Evolutionary conservation across 2,113 vertebrate species (phyloP).

Genomic region (Pseudorasbora parva): DNA sequence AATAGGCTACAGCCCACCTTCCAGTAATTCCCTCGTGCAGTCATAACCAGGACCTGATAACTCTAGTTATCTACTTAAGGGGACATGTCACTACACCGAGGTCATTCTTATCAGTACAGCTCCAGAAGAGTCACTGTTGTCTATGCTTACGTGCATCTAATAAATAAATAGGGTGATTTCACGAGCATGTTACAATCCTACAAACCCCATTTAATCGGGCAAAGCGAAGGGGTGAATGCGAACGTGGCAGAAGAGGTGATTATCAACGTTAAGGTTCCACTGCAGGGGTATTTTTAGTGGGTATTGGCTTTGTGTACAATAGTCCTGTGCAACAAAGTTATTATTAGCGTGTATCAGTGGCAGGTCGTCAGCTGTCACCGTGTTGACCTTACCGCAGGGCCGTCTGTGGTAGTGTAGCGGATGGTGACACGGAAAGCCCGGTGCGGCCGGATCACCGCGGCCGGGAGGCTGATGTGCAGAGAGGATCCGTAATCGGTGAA

Average conservation of each 20-base stretch:
- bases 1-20: neutral
- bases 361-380: conserved; percentile 47
- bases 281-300: neutral
- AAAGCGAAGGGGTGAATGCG: neutral
- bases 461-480: conserved; percentile 84
- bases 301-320: conserved; percentile 20
- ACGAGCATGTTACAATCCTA: neutral
- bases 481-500: conserved; percentile 92
- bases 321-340: conserved; percentile 38
- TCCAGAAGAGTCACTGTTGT: neutral
- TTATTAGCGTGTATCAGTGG: conserved; percentile 48
- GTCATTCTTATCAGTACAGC: conserved; percentile 15
- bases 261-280: neutral
- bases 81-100: conserved; percentile 21
- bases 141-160: too few relatives aligned
- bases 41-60: neutral
- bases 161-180: neutral
- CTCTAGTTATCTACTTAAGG: neutral
- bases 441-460: conserved; percentile 70
- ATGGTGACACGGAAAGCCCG: conserved; percentile 86
- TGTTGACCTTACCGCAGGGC: conserved; percentile 85
- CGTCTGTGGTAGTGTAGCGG: conserved; percentile 88
- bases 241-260: neutral
- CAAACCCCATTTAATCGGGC: neutral
- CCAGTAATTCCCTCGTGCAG: neutral